Percentiles rank a stretch among this genome's conserved stretches.
Evolutionary conservation across 2,113 vertebrate species (phyloP).

Genomic region (Acinonyx jubatus): DNA sequence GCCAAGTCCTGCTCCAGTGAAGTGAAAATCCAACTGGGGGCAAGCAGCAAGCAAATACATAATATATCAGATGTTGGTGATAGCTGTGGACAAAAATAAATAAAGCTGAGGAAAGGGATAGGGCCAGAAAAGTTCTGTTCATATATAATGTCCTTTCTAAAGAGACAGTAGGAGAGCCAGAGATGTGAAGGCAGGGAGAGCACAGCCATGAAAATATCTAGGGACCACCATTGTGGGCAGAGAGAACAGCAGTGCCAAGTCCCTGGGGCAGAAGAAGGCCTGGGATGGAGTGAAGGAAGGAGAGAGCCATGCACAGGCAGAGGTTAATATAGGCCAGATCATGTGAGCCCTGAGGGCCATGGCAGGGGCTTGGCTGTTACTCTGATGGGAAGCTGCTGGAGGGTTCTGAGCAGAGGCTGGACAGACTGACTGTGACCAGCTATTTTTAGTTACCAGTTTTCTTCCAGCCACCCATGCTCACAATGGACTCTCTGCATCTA

Average conservation of each 20-base stretch:
- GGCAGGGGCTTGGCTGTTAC: background rate
- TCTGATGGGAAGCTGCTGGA: background rate
- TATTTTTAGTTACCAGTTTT: constrained; percentile 39
- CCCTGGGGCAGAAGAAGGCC: background rate
- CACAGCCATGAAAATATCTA: accelerated
- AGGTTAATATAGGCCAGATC: background rate
- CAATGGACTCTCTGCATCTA: background rate
- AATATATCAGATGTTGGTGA: background rate
- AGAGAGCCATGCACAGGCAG: background rate
- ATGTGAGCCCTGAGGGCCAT: background rate
- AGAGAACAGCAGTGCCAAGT: background rate
- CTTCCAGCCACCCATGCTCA: background rate
- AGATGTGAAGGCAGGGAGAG: background rate
- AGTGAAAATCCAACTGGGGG: background rate
- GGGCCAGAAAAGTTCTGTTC: background rate
- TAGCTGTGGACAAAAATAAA: background rate
- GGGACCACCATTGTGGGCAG: background rate
- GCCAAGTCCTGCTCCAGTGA: background rate
- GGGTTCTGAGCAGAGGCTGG: background rate
- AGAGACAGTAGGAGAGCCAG: background rate
- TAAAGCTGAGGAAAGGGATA: background rate
- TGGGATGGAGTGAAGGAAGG: background rate
- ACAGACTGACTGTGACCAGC: background rate
- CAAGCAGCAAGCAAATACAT: background rate
- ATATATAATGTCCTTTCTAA: background rate